Conservation (phyloP, 2,888 invertebrate species). For the Eledone cirrhosa region DNA sequence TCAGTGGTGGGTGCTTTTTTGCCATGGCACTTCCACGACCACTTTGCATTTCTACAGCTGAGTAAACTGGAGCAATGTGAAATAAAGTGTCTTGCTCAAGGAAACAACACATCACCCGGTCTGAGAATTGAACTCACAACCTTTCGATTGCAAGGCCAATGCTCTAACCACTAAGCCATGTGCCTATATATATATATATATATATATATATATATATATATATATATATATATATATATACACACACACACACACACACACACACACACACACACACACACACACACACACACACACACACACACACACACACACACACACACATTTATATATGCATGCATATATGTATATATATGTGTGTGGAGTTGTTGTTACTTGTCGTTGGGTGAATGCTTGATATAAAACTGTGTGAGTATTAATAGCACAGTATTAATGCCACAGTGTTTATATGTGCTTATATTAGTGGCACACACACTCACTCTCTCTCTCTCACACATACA, state of each 20-base stretch:
- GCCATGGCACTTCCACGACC: no score
- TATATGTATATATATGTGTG: not conserved
- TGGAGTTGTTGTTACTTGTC: not conserved
- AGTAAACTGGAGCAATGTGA: no score
- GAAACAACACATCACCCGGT: no score
- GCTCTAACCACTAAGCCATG: no score
- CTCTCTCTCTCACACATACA: no score
- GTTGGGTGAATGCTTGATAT: no score
- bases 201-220: conserved; percentile 2
- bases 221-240: conserved; percentile 2
- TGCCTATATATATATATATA: no score
- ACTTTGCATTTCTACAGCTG: no score
- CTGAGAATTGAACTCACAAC: no score
- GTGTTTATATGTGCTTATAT: not conserved
- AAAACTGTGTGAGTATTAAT: not conserved
- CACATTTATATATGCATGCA: not conserved
- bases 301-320: not conserved
- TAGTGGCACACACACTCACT: not conserved
- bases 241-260: not conserved
- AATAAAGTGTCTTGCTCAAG: no score
- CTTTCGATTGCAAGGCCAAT: not conserved
- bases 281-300: not conserved
- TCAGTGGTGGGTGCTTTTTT: no score
- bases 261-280: not conserved
- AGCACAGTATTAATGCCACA: not conserved